Evolutionary conservation across 2,888 invertebrate genomes (phyloP).

Genomic region (Aporophyla nigra): DNA sequence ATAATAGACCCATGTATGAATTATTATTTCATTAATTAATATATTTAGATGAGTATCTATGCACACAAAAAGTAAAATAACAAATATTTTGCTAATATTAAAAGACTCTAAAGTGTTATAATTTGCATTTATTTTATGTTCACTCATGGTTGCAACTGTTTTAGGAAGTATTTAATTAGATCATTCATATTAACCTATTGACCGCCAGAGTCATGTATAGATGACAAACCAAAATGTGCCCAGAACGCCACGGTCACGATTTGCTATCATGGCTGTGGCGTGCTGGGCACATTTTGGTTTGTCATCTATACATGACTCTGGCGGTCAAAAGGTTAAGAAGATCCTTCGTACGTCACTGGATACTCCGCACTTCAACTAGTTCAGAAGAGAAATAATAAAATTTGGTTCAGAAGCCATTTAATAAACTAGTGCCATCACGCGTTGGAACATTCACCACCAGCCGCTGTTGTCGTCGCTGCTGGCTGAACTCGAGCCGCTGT

Average conservation of each 20-base stretch:
- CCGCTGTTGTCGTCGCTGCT: slow-evolving; percentile 5
- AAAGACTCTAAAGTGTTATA: neutral
- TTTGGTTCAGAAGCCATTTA: slow-evolving; percentile 1
- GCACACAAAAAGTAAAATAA: too few species aligned
- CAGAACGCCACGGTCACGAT: too few species aligned
- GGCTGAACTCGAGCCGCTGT: slow-evolving; percentile 3
- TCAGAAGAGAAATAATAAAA: slow-evolving; percentile 2
- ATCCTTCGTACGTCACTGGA: neutral
- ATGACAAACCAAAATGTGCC: too few species aligned
- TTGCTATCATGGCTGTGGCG: too few species aligned
- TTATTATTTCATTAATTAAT: neutral
- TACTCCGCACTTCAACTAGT: neutral
- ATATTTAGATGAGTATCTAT: neutral
- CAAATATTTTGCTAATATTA: neutral
- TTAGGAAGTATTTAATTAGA: slow-evolving; percentile 1
- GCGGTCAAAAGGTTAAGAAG: too few species aligned
- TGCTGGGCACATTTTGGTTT: too few species aligned
- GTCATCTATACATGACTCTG: too few species aligned
- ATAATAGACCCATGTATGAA: neutral
- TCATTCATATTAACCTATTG: neutral
- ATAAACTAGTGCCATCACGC: slow-evolving; percentile 2
- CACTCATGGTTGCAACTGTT: neutral
- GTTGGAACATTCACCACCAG: slow-evolving; percentile 44
- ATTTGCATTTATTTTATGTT: slow-evolving; percentile 28
- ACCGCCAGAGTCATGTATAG: too few species aligned